phyloP scores from a whole-genome alignment of 2,797 vertebrate species.

The Acropternis orthonyx region DNA sequence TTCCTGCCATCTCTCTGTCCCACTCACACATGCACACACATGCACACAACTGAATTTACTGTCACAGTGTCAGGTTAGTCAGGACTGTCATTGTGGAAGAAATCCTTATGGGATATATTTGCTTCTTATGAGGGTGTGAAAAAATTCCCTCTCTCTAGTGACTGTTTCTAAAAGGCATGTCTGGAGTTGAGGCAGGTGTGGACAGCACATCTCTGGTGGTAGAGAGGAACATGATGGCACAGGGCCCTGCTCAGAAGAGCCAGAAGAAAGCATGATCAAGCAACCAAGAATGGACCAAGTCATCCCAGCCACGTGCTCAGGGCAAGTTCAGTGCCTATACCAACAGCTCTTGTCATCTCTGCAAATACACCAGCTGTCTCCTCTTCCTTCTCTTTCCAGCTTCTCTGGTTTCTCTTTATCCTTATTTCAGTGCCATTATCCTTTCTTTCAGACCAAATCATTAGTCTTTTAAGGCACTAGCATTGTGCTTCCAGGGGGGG shows the following conservation, averaged over 20 bases:
- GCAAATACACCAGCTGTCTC: not conserved
- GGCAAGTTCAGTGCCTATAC: not conserved
- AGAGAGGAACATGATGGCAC: not conserved
- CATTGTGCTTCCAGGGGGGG: not conserved
- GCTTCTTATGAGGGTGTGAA: not conserved
- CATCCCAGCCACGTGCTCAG: not conserved
- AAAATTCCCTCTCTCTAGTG: not conserved
- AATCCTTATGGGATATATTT: not conserved
- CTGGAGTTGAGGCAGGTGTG: not conserved
- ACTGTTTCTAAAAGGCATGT: not conserved
- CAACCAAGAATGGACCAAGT: not conserved
- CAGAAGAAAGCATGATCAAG: not conserved
- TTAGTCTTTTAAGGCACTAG: not conserved
- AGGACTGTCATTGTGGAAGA: not conserved
- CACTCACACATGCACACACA: conserved; percentile 13
- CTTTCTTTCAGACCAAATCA: not conserved
- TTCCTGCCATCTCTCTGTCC: not conserved
- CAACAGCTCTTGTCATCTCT: not conserved
- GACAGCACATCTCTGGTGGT: not conserved
- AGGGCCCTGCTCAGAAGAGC: not conserved
- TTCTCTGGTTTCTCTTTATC: not conserved
- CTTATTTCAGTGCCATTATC: not conserved
- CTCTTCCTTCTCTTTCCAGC: not conserved
- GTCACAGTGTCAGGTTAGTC: not conserved
- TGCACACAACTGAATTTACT: conserved; percentile 46